Conservation (phyloP, 2,797 vertebrate genomes). For the Parauchenoglanis punctatus region DNA sequence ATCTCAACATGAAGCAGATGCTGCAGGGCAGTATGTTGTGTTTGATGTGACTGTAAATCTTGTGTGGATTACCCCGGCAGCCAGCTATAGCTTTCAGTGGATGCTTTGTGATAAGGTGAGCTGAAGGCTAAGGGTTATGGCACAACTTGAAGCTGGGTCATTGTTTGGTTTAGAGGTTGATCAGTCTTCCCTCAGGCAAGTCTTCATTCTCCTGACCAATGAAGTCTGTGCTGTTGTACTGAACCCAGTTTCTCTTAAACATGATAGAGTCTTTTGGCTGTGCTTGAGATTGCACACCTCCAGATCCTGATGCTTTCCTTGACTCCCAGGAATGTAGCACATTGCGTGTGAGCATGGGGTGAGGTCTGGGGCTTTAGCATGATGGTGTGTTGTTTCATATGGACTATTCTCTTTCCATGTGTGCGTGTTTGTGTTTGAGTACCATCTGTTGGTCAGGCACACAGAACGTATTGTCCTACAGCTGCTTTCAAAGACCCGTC, state of each 20-base stretch:
- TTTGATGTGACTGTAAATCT: slow-evolving; percentile 22
- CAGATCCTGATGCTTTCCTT: slow-evolving; percentile 14
- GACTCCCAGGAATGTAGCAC: not conserved
- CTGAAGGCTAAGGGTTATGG: slow-evolving; percentile 25
- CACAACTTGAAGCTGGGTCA: slow-evolving; percentile 10
- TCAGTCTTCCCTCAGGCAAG: slow-evolving; percentile 31
- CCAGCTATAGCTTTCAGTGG: not conserved
- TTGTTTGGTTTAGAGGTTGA: slow-evolving; percentile 15
- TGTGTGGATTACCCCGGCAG: not conserved
- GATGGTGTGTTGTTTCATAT: slow-evolving; percentile 51
- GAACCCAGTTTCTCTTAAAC: not conserved
- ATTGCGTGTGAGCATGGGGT: slow-evolving; percentile 37
- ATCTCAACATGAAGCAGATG: slow-evolving; percentile 6
- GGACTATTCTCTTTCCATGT: slow-evolving; percentile 32
- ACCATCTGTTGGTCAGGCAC: slow-evolving; percentile 65
- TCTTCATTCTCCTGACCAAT: slow-evolving; percentile 28
- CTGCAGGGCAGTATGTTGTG: slow-evolving; percentile 6
- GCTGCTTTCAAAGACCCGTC: slow-evolving; percentile 50
- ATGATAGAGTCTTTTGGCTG: slow-evolving; percentile 20
- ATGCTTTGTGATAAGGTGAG: slow-evolving; percentile 27
- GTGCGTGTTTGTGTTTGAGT: slow-evolving; percentile 19
- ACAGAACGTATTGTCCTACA: slow-evolving; percentile 67
- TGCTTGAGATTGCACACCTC: slow-evolving; percentile 28
- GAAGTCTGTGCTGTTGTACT: slow-evolving; percentile 1
- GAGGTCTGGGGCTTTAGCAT: slow-evolving; percentile 30